Evolutionary conservation across 2,797 vertebrate genomes (phyloP).

Genomic region (Melanotaenia trifasciata): DNA sequence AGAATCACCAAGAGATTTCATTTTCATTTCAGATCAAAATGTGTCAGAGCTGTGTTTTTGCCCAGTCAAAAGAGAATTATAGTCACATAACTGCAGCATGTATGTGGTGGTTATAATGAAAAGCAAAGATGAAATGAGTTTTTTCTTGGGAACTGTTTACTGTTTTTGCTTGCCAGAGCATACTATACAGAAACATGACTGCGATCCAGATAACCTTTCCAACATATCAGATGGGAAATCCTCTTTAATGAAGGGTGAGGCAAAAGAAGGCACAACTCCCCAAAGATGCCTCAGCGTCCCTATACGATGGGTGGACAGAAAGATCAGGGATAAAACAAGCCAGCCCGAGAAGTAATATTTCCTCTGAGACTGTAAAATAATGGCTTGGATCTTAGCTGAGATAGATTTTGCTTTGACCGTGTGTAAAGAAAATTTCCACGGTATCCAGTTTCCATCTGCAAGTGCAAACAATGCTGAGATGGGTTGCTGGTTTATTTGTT

Average conservation of each 20-base stretch:
- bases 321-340: constrained; percentile 82
- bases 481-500: constrained; percentile 82
- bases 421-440: constrained; percentile 75
- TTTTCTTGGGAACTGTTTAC: constrained; percentile 66
- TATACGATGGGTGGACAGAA: constrained; percentile 73
- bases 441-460: constrained; percentile 80
- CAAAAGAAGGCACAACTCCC: constrained; percentile 63
- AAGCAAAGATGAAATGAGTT: constrained; percentile 76
- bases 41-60: constrained; percentile 54
- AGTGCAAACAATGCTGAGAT: constrained; percentile 77
- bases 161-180: constrained; percentile 71
- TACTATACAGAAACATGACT: constrained; percentile 74
- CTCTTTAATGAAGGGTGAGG: constrained; percentile 72
- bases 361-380: constrained; percentile 78
- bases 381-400: constrained; percentile 72
- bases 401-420: constrained; percentile 78
- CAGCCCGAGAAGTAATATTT: constrained; percentile 78
- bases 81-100: constrained; percentile 65
- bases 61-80: constrained; percentile 68
- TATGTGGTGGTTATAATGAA: constrained; percentile 67
- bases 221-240: constrained; percentile 76
- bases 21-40: constrained; percentile 69
- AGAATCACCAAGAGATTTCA: constrained; percentile 66
- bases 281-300: constrained; percentile 64
- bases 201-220: constrained; percentile 81